Percentiles rank a stretch among this genome's conserved stretches.
Evolutionary conservation across 2,113 vertebrate species (phyloP).

Genomic region (Alethe castanea): DNA sequence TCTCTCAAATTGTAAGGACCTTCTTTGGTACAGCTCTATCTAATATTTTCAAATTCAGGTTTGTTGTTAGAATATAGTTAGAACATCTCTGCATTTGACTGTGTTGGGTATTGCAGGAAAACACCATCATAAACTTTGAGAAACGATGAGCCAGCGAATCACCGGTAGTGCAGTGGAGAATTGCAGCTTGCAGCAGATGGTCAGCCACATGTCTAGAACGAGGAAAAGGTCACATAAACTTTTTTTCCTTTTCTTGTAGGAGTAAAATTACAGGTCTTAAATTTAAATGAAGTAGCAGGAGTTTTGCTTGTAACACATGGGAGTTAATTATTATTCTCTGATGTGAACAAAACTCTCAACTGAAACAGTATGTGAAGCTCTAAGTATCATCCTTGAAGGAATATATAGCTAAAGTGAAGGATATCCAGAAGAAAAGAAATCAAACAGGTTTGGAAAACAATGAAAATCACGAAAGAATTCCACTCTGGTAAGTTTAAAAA

Average conservation of each 20-base stretch:
- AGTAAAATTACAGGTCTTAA: not conserved
- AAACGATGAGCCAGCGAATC: not conserved
- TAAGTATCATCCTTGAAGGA: not conserved
- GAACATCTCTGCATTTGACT: not conserved
- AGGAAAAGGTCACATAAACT: not conserved
- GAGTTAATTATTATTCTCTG: not conserved
- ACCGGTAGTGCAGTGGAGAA: not conserved
- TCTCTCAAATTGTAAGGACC: fast-evolving
- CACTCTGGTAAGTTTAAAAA: not conserved
- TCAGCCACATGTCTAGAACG: not conserved
- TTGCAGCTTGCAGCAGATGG: not conserved
- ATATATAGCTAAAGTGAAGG: not conserved
- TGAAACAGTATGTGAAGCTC: not conserved
- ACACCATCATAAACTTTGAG: not conserved
- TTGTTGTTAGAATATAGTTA: not conserved
- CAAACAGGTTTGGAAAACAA: not conserved
- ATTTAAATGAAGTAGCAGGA: not conserved
- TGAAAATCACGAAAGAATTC: not conserved
- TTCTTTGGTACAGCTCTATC: not conserved
- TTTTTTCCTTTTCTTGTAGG: not conserved
- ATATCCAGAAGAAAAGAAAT: not conserved
- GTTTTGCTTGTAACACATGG: not conserved
- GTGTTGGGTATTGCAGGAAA: not conserved
- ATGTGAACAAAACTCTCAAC: not conserved
- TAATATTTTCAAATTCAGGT: not conserved